These are phyloP conservation scores for Amiota communis DNA, from an alignment of 2,888 invertebrate genomes.

Conservation along the genomic window DNA sequence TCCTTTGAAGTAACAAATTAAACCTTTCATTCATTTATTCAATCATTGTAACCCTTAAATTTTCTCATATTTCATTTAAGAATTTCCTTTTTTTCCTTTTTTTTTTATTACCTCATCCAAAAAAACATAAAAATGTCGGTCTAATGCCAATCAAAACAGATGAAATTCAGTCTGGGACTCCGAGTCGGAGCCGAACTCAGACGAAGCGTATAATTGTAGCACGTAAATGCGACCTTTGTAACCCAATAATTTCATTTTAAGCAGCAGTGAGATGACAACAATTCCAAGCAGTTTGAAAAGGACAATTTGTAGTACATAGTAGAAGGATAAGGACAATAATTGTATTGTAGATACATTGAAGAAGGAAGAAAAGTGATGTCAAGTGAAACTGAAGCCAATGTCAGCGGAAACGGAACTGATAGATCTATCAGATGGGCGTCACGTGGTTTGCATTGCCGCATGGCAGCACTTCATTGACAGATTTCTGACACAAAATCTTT, in stretches of 20 bases:
- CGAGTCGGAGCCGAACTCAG: background rate
- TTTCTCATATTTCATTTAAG: too few relatives aligned
- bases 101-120: too few relatives aligned
- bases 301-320: background rate
- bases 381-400: background rate
- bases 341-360: background rate
- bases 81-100: too few relatives aligned
- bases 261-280: conserved; percentile 1
- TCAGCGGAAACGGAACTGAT: conserved; percentile 22
- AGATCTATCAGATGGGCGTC: background rate
- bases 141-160: too few relatives aligned
- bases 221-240: conserved; percentile 27
- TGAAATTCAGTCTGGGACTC: too few relatives aligned
- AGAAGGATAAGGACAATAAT: background rate
- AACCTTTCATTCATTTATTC: too few relatives aligned
- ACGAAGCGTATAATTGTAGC: conserved; percentile 24
- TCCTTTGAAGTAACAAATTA: too few relatives aligned
- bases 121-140: too few relatives aligned
- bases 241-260: conserved; percentile 23
- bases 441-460: conserved; percentile 45
- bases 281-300: background rate
- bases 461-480: conserved; percentile 41
- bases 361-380: background rate
- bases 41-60: too few relatives aligned
- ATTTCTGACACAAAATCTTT: background rate